These are phyloP conservation scores for Drosophila setifemur DNA, from an alignment of 1,140 invertebrate genomes.

Conservation along the genomic window DNA sequence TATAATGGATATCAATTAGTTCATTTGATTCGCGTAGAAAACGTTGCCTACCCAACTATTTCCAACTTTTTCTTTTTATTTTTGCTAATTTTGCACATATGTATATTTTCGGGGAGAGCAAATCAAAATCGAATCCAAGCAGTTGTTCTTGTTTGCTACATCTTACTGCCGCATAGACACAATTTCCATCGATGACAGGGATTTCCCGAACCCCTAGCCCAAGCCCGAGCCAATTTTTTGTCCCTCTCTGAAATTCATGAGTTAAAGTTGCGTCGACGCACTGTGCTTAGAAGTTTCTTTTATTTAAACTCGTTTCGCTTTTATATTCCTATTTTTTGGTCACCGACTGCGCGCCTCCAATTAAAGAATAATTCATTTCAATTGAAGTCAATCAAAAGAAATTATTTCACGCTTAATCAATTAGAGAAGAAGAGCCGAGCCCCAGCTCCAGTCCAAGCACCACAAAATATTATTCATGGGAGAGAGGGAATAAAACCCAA, in stretches of 20 bases:
- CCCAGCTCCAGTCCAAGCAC: no score
- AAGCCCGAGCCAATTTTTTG: neutral
- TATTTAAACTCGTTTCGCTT: neutral
- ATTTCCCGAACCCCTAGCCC: no score
- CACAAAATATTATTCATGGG: neutral
- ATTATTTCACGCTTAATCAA: constrained; percentile 80
- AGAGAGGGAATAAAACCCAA: neutral
- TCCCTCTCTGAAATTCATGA: neutral
- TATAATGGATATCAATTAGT: neutral
- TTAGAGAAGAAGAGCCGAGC: constrained; percentile 46
- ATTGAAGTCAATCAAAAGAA: constrained; percentile 80
- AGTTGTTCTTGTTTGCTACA: constrained; percentile 33
- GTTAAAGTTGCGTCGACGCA: constrained; percentile 45
- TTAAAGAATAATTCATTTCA: constrained; percentile 81
- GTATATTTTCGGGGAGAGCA: constrained; percentile 25
- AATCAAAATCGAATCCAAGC: constrained; percentile 54
- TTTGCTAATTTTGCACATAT: constrained; percentile 53
- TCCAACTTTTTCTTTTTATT: constrained; percentile 1
- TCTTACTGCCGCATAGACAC: constrained; percentile 58
- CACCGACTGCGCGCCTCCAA: constrained; percentile 57
- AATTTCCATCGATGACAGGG: constrained; percentile 42
- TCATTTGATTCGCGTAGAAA: neutral
- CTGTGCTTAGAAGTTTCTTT: constrained; percentile 23
- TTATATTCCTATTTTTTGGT: constrained; percentile 1
- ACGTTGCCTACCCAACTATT: neutral